phyloP scores from a whole-genome alignment of 2,113 vertebrate genomes.

The Zosterops lateralis region DNA sequence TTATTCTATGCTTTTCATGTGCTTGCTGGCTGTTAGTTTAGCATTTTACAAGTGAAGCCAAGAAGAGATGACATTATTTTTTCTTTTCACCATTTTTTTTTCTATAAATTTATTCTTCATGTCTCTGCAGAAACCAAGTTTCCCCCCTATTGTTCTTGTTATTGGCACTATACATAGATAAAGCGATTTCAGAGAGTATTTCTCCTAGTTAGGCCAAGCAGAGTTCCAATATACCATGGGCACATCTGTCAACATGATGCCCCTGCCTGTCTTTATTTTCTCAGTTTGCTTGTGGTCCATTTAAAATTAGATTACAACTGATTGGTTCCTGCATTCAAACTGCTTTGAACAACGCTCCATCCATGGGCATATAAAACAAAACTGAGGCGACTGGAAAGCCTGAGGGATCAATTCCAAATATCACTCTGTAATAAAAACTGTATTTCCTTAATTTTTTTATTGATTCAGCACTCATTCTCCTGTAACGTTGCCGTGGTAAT shows the following conservation, averaged over 20 bases:
- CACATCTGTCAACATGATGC: background rate
- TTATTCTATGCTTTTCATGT: background rate
- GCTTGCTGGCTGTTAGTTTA: conserved; percentile 5
- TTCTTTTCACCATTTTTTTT: background rate
- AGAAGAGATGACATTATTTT: conserved; percentile 8
- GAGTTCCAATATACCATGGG: background rate
- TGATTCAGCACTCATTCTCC: conserved; percentile 57
- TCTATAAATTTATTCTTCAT: background rate
- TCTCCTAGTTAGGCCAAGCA: conserved; percentile 8
- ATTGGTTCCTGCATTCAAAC: conserved; percentile 40
- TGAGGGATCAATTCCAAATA: conserved; percentile 71
- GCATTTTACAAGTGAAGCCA: background rate
- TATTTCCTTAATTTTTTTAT: conserved; percentile 69
- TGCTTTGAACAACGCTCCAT: background rate
- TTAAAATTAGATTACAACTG: conserved; percentile 44
- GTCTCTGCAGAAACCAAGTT: background rate
- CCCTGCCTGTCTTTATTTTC: conserved; percentile 32
- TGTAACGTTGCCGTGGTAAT: conserved; percentile 49
- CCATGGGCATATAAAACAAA: conserved; percentile 30
- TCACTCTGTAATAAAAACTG: conserved; percentile 66
- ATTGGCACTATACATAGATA: conserved; percentile 7
- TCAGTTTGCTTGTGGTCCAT: conserved; percentile 26
- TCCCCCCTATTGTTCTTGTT: conserved; percentile 8
- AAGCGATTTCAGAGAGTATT: conserved; percentile 5
- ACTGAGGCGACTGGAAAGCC: conserved; percentile 54